Evolutionary conservation across 2,113 vertebrate genomes (phyloP).

Genomic region (Melierax canorus): DNA sequence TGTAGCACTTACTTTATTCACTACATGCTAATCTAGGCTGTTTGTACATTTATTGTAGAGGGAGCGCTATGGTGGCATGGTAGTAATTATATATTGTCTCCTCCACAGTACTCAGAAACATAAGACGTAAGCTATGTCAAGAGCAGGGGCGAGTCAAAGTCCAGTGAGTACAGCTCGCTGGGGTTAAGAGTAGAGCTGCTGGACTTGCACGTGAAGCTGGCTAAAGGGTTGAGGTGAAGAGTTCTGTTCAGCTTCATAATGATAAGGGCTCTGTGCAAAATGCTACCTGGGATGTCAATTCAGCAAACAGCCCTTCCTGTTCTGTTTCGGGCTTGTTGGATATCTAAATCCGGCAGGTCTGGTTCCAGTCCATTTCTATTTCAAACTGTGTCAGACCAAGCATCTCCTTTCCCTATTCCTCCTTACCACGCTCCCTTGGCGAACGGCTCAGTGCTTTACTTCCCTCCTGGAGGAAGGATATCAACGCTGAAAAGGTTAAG

Average conservation of each 20-base stretch:
- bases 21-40: background rate
- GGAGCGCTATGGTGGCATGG: background rate
- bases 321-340: background rate
- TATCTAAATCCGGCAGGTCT: background rate
- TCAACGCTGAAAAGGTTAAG: background rate
- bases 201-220: background rate
- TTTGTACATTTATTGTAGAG: background rate
- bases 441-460: background rate
- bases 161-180: background rate
- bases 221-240: background rate
- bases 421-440: background rate
- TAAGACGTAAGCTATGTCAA: background rate
- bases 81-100: background rate
- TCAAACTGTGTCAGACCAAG: background rate
- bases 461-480: background rate
- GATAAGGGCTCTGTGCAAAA: background rate
- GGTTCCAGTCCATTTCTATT: background rate
- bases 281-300: background rate
- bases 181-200: background rate
- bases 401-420: background rate
- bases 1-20: background rate
- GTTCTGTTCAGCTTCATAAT: background rate
- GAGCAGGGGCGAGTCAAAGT: background rate
- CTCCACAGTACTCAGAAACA: background rate
- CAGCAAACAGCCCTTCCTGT: background rate